Evolutionary conservation across 2,888 invertebrate species (phyloP), one percentile per base, ranked within the genome.

Genomic region (Athalia rosae): DNA sequence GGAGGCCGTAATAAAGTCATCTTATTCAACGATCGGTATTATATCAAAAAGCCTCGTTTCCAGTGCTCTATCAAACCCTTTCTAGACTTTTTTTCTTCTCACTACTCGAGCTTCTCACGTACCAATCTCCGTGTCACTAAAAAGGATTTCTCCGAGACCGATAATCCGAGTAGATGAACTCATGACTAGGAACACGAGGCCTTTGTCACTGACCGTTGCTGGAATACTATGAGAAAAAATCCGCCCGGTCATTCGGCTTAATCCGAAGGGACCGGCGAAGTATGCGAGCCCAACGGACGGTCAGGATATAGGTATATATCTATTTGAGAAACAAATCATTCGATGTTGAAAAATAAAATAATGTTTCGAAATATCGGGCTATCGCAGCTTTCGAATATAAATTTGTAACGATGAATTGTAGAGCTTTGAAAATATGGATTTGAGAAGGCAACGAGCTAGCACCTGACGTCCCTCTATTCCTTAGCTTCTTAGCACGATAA

Each of bases 231-330:
- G 43, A 47, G 15, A 62, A 77, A 82, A 84, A 84, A 85, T 84
- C 80, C 82, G 84, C 84, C 80, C 79, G 82, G 87, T 87, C 87
- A 87, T 82, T 79, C 81, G 81, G 81, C 78, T 86, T 86, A 87
- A 87, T 87, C 84, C 83, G 83, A 28, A 28, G 28, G 28, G 28
- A 78, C 78, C 50, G 50, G 48, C 62, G 48, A 58, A 43, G 61
- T 43, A 62, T 28, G 61, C 48, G 47, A 74, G 74, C 61, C 59
- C 61, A 62, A 62, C 74, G 28, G 28, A 28, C 28, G 28, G 74
- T 61, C 15, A 45, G 56, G 74, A 43, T 74, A 74, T 28, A 61
- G 45, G 56, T 74, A 43, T 74, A 74, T 28, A 61, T 61, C 74
- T 74, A 62, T 62, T 74, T 74, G 59, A 59, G 61, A 74, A 74